Percentiles rank a stretch among this genome's conserved stretches.
phyloP scores from a whole-genome alignment of 2,888 invertebrate genomes.

The Heliconius hortense region DNA sequence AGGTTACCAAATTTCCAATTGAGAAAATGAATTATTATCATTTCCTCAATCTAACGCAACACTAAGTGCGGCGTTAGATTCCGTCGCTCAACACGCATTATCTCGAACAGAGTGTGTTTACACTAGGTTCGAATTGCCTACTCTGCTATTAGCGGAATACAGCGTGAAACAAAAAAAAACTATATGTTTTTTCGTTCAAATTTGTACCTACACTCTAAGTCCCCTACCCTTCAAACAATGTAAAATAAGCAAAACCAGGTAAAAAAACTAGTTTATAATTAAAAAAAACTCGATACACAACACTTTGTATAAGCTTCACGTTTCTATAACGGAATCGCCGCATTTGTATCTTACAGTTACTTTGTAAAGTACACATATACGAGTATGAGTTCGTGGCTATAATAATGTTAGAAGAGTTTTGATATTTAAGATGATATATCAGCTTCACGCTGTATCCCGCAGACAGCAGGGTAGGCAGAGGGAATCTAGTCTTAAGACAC shows the following conservation, averaged over 20 bases:
- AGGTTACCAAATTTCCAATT: background rate
- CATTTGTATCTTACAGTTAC: background rate
- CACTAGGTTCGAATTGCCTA: background rate
- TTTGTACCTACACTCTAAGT: too few species aligned
- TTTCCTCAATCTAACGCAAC: background rate
- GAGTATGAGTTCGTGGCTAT: background rate
- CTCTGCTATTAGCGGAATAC: background rate
- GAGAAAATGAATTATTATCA: background rate
- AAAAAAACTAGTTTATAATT: background rate
- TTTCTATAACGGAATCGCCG: conserved; percentile 1
- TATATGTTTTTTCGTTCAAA: too few species aligned
- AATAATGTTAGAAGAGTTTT: background rate
- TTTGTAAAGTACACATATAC: background rate
- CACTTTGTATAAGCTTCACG: background rate
- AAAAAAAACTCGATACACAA: background rate
- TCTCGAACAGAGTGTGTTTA: background rate
- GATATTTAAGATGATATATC: background rate
- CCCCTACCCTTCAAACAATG: too few species aligned
- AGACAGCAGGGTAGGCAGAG: too few species aligned
- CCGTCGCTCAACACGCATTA: too few species aligned
- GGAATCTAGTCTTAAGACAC: too few species aligned
- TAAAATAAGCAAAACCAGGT: too few species aligned
- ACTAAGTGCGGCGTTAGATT: background rate
- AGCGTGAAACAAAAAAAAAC: background rate
- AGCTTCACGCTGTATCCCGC: too few species aligned